Base-by-base conservation (phyloP, 2,888 invertebrate species). In the Parthenolecanium corni region DNA sequence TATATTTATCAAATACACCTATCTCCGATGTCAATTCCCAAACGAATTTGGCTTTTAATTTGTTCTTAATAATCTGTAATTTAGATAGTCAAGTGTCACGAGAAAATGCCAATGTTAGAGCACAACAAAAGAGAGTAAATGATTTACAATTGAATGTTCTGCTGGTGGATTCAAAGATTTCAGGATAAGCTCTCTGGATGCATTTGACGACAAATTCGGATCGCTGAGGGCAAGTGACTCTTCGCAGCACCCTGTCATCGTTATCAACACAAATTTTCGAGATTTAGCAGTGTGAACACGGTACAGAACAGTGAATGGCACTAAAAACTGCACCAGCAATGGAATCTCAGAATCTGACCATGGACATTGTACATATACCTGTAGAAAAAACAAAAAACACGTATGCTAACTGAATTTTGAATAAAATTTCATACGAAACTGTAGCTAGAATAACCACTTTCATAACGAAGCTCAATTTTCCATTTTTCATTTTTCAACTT, bases 241-340 rank as follows among this genome's bases (percentile, higher is more conserved):
- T 64, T 66, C 67, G 31, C 75, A 73, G 44, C 79, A 74, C 23
- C 86, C 85, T 4, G 81, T 80, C 3, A 85, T 79, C 40, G 82
- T 79, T 24, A 92, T 82, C 73, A 92, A 89, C 18, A 93, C 73
- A 70, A 89, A 92, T 75, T 94, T 94, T 68, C 87, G 78, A n/a
- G 82, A 80, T 69, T 85, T 82, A 1, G 87, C 86, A 0, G 94
- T 92, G 65, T 91, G 86, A 14, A 95, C 78, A 2, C 63, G 62
- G 56, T 63, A 38, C 31, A 82, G 80, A 0, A 87, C 82, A 68
- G 82, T 80, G 72, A 95, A 81, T 0, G 94, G 93, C 1, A 91
- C 85, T 9, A 84, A 80, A 75, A 94, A 92, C 70, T 63, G 65
- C 21, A 66, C 49, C 11, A 61, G 40, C 40, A 65, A 36, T 11